Evolutionary conservation across 1,140 invertebrate genomes (phyloP).

Genomic region (Steinernema feltiae): DNA sequence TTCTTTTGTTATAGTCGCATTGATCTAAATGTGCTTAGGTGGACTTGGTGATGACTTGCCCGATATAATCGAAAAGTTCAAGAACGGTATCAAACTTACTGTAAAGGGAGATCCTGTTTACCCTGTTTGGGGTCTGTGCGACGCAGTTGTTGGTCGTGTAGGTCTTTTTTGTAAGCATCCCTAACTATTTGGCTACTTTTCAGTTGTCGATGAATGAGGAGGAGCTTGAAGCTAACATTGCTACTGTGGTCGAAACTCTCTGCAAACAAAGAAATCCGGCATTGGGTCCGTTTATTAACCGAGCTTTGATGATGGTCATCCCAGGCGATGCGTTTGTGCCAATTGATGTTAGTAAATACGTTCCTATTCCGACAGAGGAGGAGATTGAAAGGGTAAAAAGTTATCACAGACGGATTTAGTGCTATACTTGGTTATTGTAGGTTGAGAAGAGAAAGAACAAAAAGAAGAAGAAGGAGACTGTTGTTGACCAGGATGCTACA

Average conservation of each 20-base stretch:
- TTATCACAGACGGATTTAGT: conserved; percentile 12
- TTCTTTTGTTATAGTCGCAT: conserved; percentile 25
- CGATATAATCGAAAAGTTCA: conserved; percentile 45
- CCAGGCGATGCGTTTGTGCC: conserved; percentile 41
- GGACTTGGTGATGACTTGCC: conserved; percentile 48
- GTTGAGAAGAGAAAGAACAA: conserved; percentile 41
- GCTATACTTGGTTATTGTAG: conserved; percentile 21
- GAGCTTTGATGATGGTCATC: conserved; percentile 48
- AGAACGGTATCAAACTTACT: conserved; percentile 49
- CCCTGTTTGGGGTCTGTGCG: conserved; percentile 49
- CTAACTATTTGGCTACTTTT: conserved; percentile 25
- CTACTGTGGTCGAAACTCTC: conserved; percentile 40
- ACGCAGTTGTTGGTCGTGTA: conserved; percentile 49
- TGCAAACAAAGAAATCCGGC: conserved; percentile 51
- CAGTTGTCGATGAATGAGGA: conserved; percentile 50
- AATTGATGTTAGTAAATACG: conserved; percentile 44
- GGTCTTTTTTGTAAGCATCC: conserved; percentile 6
- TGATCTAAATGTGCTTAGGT: conserved; percentile 32
- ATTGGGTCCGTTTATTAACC: conserved; percentile 53
- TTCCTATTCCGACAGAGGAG: conserved; percentile 46
- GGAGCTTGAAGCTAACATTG: conserved; percentile 50
- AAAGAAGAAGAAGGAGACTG: conserved; percentile 40
- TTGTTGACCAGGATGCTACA: conserved; percentile 20
- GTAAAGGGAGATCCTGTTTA: conserved; percentile 50
- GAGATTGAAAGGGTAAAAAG: conserved; percentile 49